Evolutionary conservation across 2,888 invertebrate species (phyloP).

Genomic region (Oxycera nigricornis): DNA sequence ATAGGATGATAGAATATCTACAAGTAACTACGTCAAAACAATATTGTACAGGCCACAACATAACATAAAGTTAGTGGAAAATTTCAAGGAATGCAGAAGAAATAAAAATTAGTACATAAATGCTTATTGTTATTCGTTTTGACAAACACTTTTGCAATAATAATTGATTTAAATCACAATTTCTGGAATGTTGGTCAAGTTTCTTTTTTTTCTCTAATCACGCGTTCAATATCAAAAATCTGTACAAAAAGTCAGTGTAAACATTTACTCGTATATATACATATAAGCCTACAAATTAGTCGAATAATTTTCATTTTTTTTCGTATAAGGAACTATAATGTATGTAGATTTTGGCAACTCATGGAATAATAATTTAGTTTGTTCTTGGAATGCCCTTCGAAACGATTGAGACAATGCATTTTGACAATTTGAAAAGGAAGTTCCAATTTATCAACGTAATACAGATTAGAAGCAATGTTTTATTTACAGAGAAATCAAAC

Average conservation of each 20-base stretch:
- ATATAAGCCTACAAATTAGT: not conserved
- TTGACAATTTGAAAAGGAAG: too few relatives aligned
- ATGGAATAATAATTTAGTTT: not conserved
- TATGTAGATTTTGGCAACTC: not conserved
- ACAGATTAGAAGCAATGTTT: too few relatives aligned
- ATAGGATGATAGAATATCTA: not conserved
- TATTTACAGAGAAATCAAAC: not conserved
- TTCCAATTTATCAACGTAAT: too few relatives aligned
- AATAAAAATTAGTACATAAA: slow-evolving; percentile 37
- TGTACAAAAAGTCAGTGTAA: not conserved
- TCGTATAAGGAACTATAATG: not conserved
- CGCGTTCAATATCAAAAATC: not conserved
- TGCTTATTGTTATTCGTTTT: too few relatives aligned
- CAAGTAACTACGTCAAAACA: not conserved
- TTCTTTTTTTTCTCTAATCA: too few relatives aligned
- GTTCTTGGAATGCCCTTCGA: not conserved
- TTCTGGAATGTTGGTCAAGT: not conserved
- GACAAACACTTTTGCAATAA: too few relatives aligned
- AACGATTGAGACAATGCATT: too few relatives aligned
- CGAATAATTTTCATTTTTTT: not conserved
- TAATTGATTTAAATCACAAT: not conserved
- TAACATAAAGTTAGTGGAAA: slow-evolving; percentile 42
- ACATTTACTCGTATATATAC: not conserved
- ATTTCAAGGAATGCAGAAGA: slow-evolving; percentile 31
- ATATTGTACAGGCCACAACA: slow-evolving; percentile 46